These are phyloP conservation scores for Polydrusus cervinus DNA, from an alignment of 2,888 invertebrate species.

Conservation along the genomic window DNA sequence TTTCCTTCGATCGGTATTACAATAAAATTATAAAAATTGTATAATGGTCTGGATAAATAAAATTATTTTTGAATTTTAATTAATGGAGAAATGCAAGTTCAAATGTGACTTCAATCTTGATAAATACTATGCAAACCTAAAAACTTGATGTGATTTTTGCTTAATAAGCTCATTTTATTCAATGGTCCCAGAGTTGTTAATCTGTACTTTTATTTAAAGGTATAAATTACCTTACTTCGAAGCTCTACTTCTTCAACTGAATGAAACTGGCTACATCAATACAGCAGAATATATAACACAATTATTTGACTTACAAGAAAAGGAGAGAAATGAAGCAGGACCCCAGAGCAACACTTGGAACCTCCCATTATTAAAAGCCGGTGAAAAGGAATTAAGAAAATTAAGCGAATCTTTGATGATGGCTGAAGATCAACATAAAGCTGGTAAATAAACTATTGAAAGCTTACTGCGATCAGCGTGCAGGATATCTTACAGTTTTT, in stretches of 20 bases:
- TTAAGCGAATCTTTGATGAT: slow-evolving; percentile 54
- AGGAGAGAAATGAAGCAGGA: slow-evolving; percentile 72
- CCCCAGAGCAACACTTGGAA: slow-evolving; percentile 72
- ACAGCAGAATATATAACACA: slow-evolving; percentile 74
- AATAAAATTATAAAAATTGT: too few relatives aligned
- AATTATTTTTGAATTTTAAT: too few relatives aligned
- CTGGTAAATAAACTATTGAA: slow-evolving; percentile 52
- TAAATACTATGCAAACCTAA: too few relatives aligned
- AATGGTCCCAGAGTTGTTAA: too few relatives aligned
- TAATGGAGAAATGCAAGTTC: too few relatives aligned
- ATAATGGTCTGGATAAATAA: too few relatives aligned
- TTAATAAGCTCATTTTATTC: too few relatives aligned
- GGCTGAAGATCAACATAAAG: slow-evolving; percentile 60
- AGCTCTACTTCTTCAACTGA: slow-evolving; percentile 74
- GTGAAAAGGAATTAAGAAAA: slow-evolving; percentile 62
- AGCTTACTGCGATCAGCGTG: neutral
- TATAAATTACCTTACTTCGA: slow-evolving; percentile 73
- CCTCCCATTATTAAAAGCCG: slow-evolving; percentile 64
- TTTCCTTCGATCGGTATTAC: too few relatives aligned
- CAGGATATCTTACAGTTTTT: too few relatives aligned
- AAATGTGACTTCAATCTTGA: too few relatives aligned
- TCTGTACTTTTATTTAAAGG: slow-evolving; percentile 64
- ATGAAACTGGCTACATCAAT: slow-evolving; percentile 72
- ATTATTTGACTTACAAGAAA: slow-evolving; percentile 75
- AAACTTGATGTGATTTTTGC: too few relatives aligned